Evolutionary conservation across 2,888 invertebrate species (phyloP).

Genomic region (Hydropsyche betteni): DNA sequence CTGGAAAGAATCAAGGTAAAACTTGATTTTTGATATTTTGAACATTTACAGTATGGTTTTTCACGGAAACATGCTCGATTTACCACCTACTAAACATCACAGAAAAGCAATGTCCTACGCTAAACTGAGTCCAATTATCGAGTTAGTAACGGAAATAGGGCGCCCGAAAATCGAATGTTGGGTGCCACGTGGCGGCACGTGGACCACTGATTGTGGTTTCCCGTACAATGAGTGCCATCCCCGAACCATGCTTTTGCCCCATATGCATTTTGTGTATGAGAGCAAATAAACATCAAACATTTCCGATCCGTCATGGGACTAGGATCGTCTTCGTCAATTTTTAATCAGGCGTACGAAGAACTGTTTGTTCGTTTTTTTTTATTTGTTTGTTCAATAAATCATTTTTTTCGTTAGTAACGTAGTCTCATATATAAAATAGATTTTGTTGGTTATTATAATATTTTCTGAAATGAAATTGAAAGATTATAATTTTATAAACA

Average conservation of each 20-base stretch:
- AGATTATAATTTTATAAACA: no score
- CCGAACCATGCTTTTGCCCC: no score
- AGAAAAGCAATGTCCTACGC: background rate
- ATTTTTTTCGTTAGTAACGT: no score
- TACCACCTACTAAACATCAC: background rate
- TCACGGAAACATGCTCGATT: background rate
- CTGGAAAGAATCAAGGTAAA: background rate
- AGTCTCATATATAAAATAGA: no score
- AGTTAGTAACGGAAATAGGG: conserved; percentile 47
- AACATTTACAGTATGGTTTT: no score
- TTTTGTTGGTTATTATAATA: no score
- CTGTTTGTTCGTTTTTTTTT: no score
- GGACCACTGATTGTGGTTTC: conserved; percentile 60
- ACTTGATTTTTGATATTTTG: no score
- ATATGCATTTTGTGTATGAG: no score
- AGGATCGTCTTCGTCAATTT: background rate
- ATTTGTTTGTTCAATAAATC: no score
- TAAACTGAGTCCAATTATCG: conserved; percentile 46
- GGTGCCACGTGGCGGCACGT: conserved; percentile 60
- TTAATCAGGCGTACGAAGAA: no score
- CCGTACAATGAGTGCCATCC: conserved; percentile 63
- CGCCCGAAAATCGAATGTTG: conserved; percentile 57
- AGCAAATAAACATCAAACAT: conserved; percentile 34
- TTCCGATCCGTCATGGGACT: conserved; percentile 31
- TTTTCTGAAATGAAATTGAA: no score